phyloP scores from a whole-genome alignment of 2,113 vertebrate species.

The Trogon melanurus region DNA sequence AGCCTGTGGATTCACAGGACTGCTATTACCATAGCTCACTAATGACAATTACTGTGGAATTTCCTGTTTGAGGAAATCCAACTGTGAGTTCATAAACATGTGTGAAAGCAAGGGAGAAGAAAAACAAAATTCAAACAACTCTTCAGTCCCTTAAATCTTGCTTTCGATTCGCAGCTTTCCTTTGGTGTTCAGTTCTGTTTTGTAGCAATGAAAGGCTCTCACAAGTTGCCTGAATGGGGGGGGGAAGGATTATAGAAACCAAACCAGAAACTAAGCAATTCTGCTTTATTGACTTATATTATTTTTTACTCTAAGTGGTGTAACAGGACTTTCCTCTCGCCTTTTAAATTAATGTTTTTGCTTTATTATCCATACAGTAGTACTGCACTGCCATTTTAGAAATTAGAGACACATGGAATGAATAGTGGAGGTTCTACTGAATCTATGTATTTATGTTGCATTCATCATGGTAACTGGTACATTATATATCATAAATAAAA shows the following conservation, averaged over 20 bases:
- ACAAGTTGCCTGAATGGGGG: not conserved
- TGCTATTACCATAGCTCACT: not conserved
- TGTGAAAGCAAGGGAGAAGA: not conserved
- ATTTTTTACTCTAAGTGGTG: not conserved
- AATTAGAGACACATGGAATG: not conserved
- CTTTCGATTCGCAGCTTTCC: not conserved
- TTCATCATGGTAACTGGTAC: not conserved
- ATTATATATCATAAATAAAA: not conserved
- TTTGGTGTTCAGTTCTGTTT: not conserved
- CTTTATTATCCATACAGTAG: not conserved
- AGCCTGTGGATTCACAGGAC: not conserved
- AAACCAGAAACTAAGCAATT: not conserved
- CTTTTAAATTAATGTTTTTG: not conserved
- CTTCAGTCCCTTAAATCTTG: not conserved
- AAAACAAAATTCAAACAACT: slow-evolving; percentile 1
- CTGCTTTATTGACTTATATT: not conserved
- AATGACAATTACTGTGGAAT: slow-evolving; percentile 26
- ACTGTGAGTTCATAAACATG: slow-evolving; percentile 20
- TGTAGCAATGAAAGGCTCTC: not conserved
- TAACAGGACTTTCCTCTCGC: not conserved
- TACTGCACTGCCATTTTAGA: not conserved
- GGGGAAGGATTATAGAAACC: not conserved
- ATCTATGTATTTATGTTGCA: not conserved
- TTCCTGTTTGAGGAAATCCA: slow-evolving; percentile 46
- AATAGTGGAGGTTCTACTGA: not conserved